These are phyloP conservation scores for Camponotus pennsylvanicus DNA, from an alignment of 1,140 invertebrate genomes.

Conservation along the genomic window DNA sequence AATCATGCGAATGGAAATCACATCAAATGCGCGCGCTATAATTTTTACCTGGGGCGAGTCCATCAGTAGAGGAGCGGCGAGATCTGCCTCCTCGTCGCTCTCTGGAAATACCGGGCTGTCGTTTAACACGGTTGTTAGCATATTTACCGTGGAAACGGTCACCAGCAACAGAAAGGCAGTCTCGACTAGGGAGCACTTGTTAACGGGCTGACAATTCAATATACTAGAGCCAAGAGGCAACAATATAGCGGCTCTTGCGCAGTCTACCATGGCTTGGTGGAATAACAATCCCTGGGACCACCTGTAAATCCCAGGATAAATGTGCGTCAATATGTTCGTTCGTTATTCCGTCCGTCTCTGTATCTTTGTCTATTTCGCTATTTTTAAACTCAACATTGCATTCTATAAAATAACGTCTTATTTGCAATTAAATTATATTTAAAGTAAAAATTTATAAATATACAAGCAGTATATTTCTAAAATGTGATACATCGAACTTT, in stretches of 20 bases:
- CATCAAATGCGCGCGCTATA: not conserved
- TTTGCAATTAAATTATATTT: not conserved
- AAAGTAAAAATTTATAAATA: not conserved
- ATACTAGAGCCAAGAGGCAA: constrained; percentile 94
- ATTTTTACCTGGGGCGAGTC: constrained; percentile 90
- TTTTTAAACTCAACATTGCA: not conserved
- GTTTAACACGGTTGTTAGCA: constrained; percentile 95
- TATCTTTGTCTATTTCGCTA: not conserved
- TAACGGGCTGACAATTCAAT: constrained; percentile 93
- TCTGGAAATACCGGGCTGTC: constrained; percentile 95
- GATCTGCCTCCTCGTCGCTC: constrained; percentile 90
- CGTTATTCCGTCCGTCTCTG: not conserved
- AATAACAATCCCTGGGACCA: constrained; percentile 96
- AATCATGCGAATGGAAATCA: not conserved
- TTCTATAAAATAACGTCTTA: not conserved
- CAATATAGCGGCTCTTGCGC: constrained; percentile 92
- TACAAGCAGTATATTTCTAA: not conserved
- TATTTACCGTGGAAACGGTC: constrained; percentile 96
- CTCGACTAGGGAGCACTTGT: constrained; percentile 95
- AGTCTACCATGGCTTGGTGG: constrained; percentile 95
- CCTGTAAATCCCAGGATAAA: constrained; percentile 85
- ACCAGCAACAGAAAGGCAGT: constrained; percentile 95
- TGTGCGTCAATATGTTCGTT: constrained; percentile 13
- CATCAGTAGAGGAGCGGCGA: constrained; percentile 90
- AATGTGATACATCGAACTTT: not conserved